Percentiles rank a stretch among this genome's conserved stretches.
Conservation (phyloP, 2,888 invertebrate species). For the Drosophila quinaria region DNA sequence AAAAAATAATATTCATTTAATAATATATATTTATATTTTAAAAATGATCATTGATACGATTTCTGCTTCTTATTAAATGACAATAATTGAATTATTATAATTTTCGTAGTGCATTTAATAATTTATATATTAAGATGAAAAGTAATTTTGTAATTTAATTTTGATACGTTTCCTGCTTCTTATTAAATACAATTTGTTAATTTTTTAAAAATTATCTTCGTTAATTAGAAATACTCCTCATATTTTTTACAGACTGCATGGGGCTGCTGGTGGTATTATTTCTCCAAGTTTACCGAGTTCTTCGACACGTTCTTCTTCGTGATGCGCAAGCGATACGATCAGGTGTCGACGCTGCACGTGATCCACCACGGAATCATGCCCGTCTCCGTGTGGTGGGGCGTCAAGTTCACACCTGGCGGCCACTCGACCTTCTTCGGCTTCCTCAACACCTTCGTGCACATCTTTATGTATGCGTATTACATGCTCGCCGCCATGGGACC, state of each 20-base stretch:
- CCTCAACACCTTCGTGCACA: constrained; percentile 97
- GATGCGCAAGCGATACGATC: constrained; percentile 96
- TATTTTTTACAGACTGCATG: constrained; percentile 89
- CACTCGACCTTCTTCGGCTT: constrained; percentile 97
- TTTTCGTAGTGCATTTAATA: no score
- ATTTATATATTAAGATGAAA: no score
- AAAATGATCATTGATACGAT: no score
- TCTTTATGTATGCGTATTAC: constrained; percentile 97
- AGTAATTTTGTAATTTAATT: no score
- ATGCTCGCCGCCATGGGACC: constrained; percentile 96
- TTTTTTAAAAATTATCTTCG: no score
- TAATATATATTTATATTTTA: no score
- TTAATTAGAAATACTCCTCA: no score
- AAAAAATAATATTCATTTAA: no score
- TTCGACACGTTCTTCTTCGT: constrained; percentile 98
- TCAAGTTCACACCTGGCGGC: constrained; percentile 95
- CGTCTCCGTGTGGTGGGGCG: constrained; percentile 96
- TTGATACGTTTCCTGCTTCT: no score
- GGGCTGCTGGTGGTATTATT: constrained; percentile 97
- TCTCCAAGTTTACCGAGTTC: constrained; percentile 97
- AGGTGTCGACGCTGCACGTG: constrained; percentile 96
- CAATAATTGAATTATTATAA: no score
- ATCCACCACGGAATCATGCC: constrained; percentile 99
- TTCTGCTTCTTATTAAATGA: no score
- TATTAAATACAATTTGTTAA: no score